A percentile compares a stretch with the other conserved stretches of the same genome.
Evolutionary conservation across 2,797 vertebrate species (phyloP).

Genomic region (Austrolebias charrua): DNA sequence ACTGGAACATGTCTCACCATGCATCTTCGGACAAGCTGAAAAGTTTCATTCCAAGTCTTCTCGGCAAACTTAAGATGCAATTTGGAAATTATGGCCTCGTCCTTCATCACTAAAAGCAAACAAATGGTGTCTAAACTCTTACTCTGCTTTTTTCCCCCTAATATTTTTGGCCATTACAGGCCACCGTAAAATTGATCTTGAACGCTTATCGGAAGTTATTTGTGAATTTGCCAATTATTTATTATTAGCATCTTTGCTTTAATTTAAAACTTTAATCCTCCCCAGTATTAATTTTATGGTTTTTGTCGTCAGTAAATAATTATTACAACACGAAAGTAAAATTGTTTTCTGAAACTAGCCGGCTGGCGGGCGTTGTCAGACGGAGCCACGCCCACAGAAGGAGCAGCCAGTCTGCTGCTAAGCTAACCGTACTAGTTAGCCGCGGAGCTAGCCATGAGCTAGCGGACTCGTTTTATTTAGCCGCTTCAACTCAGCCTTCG

Average conservation of each 20-base stretch:
- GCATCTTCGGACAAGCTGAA: slow-evolving; percentile 83
- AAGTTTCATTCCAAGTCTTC: slow-evolving; percentile 84
- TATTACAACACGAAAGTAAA: background rate
- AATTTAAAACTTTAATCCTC: background rate
- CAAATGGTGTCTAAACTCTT: background rate
- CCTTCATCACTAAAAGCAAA: slow-evolving; percentile 31
- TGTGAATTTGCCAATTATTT: slow-evolving; percentile 44
- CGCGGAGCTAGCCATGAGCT: slow-evolving; percentile 71
- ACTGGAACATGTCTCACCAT: slow-evolving; percentile 75
- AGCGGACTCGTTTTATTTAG: slow-evolving; percentile 31
- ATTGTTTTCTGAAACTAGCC: slow-evolving; percentile 40
- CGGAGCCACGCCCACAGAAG: slow-evolving; percentile 61
- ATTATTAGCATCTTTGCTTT: slow-evolving; percentile 22
- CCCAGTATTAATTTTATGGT: background rate
- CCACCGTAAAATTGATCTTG: too few relatives aligned
- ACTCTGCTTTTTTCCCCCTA: background rate
- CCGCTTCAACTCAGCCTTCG: slow-evolving; percentile 15
- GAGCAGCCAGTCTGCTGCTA: slow-evolving; percentile 51
- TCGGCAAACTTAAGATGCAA: slow-evolving; percentile 81
- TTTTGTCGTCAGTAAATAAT: background rate
- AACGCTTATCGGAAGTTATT: too few relatives aligned
- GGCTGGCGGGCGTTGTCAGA: slow-evolving; percentile 71
- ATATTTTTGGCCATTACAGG: background rate
- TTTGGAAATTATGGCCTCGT: slow-evolving; percentile 59
- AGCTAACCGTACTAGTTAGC: slow-evolving; percentile 46